Percentiles rank a stretch among this genome's conserved stretches.
Conservation (phyloP, 2,888 invertebrate genomes). For the Teleogryllus oceanicus region DNA sequence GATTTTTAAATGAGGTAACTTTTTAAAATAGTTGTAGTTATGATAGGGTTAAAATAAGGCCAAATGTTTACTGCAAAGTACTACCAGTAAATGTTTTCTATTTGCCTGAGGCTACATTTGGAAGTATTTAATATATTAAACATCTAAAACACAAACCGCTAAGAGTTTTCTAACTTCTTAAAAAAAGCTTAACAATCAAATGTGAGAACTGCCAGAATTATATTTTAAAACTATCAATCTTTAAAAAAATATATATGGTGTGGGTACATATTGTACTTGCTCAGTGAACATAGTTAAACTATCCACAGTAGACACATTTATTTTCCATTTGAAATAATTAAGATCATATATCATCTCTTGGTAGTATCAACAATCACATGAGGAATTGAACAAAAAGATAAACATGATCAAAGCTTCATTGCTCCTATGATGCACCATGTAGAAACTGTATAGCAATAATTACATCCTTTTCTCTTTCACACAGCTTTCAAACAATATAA, state of each 20-base stretch:
- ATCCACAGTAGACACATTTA: not conserved
- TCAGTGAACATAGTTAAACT: not conserved
- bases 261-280: slow-evolving; percentile 51
- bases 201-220: too few species aligned
- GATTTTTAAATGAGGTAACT: too few species aligned
- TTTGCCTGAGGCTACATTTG: slow-evolving; percentile 43
- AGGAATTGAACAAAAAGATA: not conserved
- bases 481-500: not conserved
- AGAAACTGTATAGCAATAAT: slow-evolving; percentile 30
- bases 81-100: slow-evolving; percentile 28
- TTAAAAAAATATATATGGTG: slow-evolving; percentile 47
- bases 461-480: slow-evolving; percentile 12
- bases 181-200: too few species aligned
- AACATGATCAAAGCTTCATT: not conserved
- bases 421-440: slow-evolving; percentile 25
- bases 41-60: too few species aligned
- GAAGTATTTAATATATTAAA: slow-evolving; percentile 47
- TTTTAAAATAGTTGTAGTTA: too few species aligned
- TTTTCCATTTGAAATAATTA: not conserved
- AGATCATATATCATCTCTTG: not conserved
- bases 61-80: slow-evolving; percentile 57
- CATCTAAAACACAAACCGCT: too few species aligned
- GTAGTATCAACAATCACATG: not conserved
- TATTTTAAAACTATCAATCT: too few species aligned
- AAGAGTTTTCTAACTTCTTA: too few species aligned